These are phyloP conservation scores for Armadillidium nasatum DNA, from an alignment of 1,140 invertebrate species.

Conservation along the genomic window DNA sequence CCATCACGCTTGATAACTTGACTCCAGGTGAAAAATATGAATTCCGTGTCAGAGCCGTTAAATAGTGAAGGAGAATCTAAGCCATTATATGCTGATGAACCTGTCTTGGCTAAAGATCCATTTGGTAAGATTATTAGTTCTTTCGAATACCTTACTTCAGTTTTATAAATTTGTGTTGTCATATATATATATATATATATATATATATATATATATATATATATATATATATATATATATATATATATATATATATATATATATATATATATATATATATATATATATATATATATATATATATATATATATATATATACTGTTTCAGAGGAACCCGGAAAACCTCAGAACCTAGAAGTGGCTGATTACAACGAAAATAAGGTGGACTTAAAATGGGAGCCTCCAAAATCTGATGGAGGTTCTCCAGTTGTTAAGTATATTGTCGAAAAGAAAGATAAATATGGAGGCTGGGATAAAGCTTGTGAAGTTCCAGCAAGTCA, in stretches of 20 bases:
- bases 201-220: too few relatives aligned
- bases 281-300: too few relatives aligned
- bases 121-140: slow-evolving; percentile 59
- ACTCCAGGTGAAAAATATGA: slow-evolving; percentile 88
- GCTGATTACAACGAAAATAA: slow-evolving; percentile 95
- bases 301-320: neutral
- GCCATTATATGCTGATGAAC: slow-evolving; percentile 76
- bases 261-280: too few relatives aligned
- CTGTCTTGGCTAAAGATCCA: slow-evolving; percentile 93
- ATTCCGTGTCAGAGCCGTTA: slow-evolving; percentile 89
- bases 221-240: too few relatives aligned
- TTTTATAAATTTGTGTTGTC: too few relatives aligned
- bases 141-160: too few relatives aligned
- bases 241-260: too few relatives aligned
- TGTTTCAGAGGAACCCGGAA: slow-evolving; percentile 77
- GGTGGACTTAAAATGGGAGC: slow-evolving; percentile 81
- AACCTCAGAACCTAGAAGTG: slow-evolving; percentile 81
- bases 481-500: slow-evolving; percentile 71
- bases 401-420: slow-evolving; percentile 74
- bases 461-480: slow-evolving; percentile 89
- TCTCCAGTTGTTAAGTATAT: slow-evolving; percentile 80
- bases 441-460: slow-evolving; percentile 90
- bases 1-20: slow-evolving; percentile 75
- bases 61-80: slow-evolving; percentile 95
- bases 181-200: too few relatives aligned